phyloP scores from a whole-genome alignment of 37 sponge, comb jelly and placozoan genomes.

The Aplysina aerophoba region DNA sequence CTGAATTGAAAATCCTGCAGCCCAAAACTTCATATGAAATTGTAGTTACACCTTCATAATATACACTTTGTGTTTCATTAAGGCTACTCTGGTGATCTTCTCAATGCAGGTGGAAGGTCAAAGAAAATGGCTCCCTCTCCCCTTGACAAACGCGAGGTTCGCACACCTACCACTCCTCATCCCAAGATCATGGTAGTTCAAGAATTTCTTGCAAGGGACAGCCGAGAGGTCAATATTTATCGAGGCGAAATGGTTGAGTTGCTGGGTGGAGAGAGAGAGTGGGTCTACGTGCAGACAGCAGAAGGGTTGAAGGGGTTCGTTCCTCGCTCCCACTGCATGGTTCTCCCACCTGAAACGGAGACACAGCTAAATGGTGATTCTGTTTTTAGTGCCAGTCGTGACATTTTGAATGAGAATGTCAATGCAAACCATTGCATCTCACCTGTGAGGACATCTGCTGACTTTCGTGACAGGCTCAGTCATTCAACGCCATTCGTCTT shows the following conservation, averaged over 20 bases:
- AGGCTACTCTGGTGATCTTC: neutral
- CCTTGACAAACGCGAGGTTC: neutral
- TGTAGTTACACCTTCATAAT: no score
- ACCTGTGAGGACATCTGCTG: no score
- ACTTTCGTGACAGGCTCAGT: no score
- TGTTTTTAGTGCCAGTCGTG: no score
- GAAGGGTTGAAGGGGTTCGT: conserved; percentile 66
- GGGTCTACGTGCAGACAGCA: conserved; percentile 62
- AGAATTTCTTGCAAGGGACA: conserved; percentile 18
- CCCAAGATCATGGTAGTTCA: conserved; percentile 14
- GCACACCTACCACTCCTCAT: neutral
- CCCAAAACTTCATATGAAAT: no score
- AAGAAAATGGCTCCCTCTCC: conserved; percentile 20
- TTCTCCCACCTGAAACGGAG: neutral
- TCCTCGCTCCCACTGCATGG: conserved; percentile 55
- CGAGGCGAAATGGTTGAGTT: conserved; percentile 73
- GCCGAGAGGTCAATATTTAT: conserved; percentile 48
- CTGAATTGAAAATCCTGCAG: no score
- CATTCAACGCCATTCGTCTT: no score
- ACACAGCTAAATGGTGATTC: neutral
- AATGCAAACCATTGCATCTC: no score
- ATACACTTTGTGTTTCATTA: no score
- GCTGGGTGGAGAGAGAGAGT: conserved; percentile 57
- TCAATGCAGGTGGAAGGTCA: neutral
- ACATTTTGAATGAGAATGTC: no score